A percentile compares a stretch with the other conserved stretches of the same genome.
These are phyloP conservation scores for Spinibarbus caldwelli DNA, from an alignment of 2,797 vertebrate species.

Conservation along the genomic window DNA sequence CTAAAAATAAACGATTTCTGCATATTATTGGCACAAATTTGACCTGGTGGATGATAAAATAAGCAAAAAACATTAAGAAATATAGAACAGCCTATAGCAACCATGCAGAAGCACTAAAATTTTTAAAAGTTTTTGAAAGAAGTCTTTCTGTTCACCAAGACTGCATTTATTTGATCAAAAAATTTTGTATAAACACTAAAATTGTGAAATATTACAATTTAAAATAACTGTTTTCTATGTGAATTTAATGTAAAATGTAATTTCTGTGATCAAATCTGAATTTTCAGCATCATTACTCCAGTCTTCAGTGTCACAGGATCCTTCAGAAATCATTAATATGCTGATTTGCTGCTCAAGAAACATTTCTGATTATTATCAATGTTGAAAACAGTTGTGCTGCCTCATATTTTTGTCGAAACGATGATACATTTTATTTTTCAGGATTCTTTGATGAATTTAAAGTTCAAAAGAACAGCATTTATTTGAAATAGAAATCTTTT, in stretches of 20 bases:
- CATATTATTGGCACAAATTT: neutral
- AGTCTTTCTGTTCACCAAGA: too few species aligned
- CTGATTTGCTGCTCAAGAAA: neutral
- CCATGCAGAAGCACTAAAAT: too few species aligned
- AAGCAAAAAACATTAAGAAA: neutral
- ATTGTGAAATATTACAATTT: too few species aligned
- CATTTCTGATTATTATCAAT: too few species aligned
- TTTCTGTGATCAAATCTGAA: neutral
- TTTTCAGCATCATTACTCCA: neutral
- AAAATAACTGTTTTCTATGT: neutral
- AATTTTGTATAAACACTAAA: neutral
- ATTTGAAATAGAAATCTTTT: neutral
- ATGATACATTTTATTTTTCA: neutral
- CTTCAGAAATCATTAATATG: too few species aligned
- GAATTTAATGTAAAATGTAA: neutral
- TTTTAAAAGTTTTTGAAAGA: neutral
- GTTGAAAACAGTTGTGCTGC: neutral
- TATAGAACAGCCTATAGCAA: neutral
- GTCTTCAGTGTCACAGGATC: too few species aligned
- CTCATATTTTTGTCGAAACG: neutral
- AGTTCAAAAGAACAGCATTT: neutral
- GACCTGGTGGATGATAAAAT: neutral
- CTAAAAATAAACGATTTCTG: neutral
- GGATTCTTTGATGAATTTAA: neutral
- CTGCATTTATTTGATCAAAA: neutral